phyloP scores from a whole-genome alignment of 1,140 invertebrate species.

The Aphelinus atriplicis region DNA sequence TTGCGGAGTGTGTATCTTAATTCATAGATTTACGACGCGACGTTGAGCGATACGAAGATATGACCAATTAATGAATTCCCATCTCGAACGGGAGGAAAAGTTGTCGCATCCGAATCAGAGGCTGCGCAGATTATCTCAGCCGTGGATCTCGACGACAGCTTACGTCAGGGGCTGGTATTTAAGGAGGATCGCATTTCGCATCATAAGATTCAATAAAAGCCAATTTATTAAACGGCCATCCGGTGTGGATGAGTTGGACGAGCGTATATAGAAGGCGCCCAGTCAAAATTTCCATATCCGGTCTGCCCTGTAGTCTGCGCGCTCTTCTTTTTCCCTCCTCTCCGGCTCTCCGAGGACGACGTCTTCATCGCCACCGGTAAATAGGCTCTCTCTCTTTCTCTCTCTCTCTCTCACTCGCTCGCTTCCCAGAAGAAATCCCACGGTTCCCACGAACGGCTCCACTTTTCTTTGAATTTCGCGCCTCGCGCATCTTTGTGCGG shows the following conservation, averaged over 20 bases:
- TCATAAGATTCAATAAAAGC: slow-evolving; percentile 21
- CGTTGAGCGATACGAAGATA: too few relatives aligned
- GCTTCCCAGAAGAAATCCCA: slow-evolving; percentile 35
- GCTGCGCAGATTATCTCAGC: too few relatives aligned
- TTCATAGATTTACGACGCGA: too few relatives aligned
- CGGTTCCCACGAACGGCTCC: slow-evolving; percentile 36
- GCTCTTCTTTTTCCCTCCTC: background rate
- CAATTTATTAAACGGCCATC: background rate
- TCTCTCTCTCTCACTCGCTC: slow-evolving; percentile 10
- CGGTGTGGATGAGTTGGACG: background rate
- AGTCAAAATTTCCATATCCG: slow-evolving; percentile 23
- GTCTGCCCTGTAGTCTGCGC: background rate
- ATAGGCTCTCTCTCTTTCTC: background rate
- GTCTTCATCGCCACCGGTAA: background rate
- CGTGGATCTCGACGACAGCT: too few relatives aligned
- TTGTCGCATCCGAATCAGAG: too few relatives aligned
- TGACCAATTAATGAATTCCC: too few relatives aligned
- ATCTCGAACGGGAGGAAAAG: too few relatives aligned
- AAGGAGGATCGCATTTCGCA: background rate
- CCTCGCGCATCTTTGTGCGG: background rate
- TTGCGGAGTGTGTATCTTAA: too few relatives aligned
- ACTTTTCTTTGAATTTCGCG: slow-evolving; percentile 36
- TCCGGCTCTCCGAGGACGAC: background rate
- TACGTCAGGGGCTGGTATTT: background rate
- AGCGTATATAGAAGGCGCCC: background rate